Percentiles rank a stretch among this genome's conserved stretches.
Evolutionary conservation across 2,888 invertebrate genomes (phyloP).

Genomic region (Nomada lathburiana): DNA sequence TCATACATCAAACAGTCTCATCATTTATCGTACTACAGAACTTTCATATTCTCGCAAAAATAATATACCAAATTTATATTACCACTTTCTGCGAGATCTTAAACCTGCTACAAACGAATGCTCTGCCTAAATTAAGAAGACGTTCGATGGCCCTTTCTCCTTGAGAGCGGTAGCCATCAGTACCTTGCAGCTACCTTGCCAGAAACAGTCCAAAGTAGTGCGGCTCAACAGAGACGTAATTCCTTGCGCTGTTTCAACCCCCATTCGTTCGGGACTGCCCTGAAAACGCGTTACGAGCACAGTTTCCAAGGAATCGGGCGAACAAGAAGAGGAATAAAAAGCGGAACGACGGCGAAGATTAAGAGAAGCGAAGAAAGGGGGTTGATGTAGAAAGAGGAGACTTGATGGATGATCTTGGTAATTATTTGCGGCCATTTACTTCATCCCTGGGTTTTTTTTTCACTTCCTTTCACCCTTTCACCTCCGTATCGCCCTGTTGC

Average conservation of each 20-base stretch:
- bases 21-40: too few species aligned
- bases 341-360: constrained; percentile 43
- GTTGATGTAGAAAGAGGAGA: constrained; percentile 26
- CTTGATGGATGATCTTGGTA: constrained; percentile 75
- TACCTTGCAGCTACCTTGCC: background rate
- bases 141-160: background rate
- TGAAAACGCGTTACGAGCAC: background rate
- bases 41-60: constrained; percentile 5
- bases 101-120: background rate
- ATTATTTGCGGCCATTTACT: constrained; percentile 73
- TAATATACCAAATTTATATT: background rate
- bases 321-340: constrained; percentile 37
- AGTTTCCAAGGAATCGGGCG: background rate
- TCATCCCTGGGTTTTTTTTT: constrained; percentile 25
- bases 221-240: constrained; percentile 42
- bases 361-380: constrained; percentile 32
- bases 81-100: background rate
- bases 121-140: background rate
- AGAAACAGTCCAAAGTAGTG: background rate
- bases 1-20: too few species aligned
- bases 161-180: background rate
- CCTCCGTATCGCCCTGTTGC: constrained; percentile 23
- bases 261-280: constrained; percentile 4
- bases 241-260: constrained; percentile 54
- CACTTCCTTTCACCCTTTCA: constrained; percentile 14